These are phyloP conservation scores for Leptodactylus fuscus DNA, from an alignment of 2,113 vertebrate species.

Conservation along the genomic window DNA sequence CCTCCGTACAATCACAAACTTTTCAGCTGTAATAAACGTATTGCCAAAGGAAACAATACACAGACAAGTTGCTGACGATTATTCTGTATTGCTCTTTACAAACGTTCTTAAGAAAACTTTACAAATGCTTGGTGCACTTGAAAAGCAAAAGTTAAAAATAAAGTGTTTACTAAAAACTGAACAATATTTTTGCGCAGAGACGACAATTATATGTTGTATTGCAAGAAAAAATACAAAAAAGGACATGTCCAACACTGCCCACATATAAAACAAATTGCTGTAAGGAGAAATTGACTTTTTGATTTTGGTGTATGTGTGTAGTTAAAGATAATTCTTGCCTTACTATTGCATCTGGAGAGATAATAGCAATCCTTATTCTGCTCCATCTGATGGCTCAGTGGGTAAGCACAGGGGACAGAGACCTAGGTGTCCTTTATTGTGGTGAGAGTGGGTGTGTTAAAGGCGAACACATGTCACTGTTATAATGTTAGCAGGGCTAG, in stretches of 20 bases:
- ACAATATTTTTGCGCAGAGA: neutral
- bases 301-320: neutral
- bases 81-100: neutral
- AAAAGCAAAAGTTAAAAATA: neutral
- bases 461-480: constrained; percentile 41
- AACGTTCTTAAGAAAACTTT: neutral
- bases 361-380: constrained; percentile 6
- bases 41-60: neutral
- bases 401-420: constrained; percentile 30
- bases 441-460: constrained; percentile 32
- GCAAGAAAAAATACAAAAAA: neutral
- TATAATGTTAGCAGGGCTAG: neutral
- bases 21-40: neutral
- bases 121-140: neutral
- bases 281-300: constrained; percentile 3
- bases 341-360: neutral
- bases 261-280: constrained; percentile 19
- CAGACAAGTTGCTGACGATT: neutral
- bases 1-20: neutral
- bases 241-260: neutral
- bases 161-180: neutral
- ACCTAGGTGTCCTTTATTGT: neutral
- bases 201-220: neutral
- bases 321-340: neutral
- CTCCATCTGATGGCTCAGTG: constrained; percentile 38